Evolutionary conservation across 2,888 invertebrate genomes (phyloP).

Genomic region (Esperia sulphurella): DNA sequence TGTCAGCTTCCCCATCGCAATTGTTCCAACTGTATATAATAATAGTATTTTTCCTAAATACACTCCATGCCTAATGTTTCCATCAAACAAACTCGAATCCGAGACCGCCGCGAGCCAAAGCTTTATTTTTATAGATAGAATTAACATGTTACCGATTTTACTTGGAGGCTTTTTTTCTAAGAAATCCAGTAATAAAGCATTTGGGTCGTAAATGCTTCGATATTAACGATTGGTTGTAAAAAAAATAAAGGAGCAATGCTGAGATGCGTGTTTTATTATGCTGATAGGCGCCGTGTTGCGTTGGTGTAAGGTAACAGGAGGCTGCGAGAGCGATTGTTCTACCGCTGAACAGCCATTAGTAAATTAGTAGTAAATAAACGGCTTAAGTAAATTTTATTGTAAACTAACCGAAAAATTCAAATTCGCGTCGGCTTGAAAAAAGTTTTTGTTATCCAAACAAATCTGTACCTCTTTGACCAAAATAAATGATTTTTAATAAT

Average conservation of each 20-base stretch:
- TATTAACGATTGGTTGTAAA: conserved; percentile 72
- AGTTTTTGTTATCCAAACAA: too few species aligned
- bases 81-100: conserved; percentile 11
- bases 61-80: background rate
- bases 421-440: too few species aligned
- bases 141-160: conserved; percentile 68
- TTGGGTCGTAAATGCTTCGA: conserved; percentile 62
- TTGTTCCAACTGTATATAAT: too few species aligned
- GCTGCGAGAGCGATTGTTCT: background rate
- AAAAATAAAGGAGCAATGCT: conserved; percentile 62
- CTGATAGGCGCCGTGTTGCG: conserved; percentile 56
- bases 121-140: conserved; percentile 63
- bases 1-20: too few species aligned
- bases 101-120: conserved; percentile 24
- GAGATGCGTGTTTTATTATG: conserved; percentile 61
- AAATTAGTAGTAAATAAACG: too few species aligned
- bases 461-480: too few species aligned
- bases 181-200: conserved; percentile 63
- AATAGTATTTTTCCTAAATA: too few species aligned
- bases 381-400: too few species aligned
- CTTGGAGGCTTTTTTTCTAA: conserved; percentile 44
- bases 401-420: too few species aligned
- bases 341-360: too few species aligned
- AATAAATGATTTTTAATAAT: too few species aligned
- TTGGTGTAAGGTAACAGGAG: background rate